A percentile compares a stretch with the other conserved stretches of the same genome.
These are phyloP conservation scores for Labroides dimidiatus DNA, from an alignment of 2,797 vertebrate genomes.

Conservation along the genomic window DNA sequence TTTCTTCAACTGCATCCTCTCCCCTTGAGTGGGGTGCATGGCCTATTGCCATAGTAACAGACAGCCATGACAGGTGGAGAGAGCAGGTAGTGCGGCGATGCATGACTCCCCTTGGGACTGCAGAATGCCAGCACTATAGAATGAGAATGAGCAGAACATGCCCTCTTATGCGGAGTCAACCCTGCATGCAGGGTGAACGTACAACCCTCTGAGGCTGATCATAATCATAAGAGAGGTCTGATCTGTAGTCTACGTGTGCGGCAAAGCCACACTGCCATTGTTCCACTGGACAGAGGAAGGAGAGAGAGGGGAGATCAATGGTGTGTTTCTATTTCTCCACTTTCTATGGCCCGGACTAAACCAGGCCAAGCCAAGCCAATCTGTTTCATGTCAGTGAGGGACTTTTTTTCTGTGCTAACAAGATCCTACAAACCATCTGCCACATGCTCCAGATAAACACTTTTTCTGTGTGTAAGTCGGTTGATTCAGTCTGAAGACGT, in stretches of 20 bases:
- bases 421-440: constrained; percentile 28
- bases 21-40: constrained; percentile 66
- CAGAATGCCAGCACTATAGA: constrained; percentile 71
- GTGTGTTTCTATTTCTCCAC: constrained; percentile 39
- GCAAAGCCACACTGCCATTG: constrained; percentile 48
- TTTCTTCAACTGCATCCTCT: constrained; percentile 31
- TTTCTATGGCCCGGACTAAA: constrained; percentile 41
- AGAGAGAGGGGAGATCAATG: constrained; percentile 10
- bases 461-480: constrained; percentile 18
- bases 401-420: constrained; percentile 38
- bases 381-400: constrained; percentile 54
- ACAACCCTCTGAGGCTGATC: constrained; percentile 19
- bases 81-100: constrained; percentile 80
- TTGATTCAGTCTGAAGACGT: constrained; percentile 10
- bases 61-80: constrained; percentile 85
- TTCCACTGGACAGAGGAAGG: constrained; percentile 43
- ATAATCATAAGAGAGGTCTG: constrained; percentile 23
- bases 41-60: constrained; percentile 86
- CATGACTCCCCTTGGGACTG: constrained; percentile 73
- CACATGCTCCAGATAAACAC: constrained; percentile 16
- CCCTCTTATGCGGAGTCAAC: constrained; percentile 37
- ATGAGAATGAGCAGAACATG: constrained; percentile 65
- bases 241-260: constrained; percentile 48
- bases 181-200: background rate
- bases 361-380: constrained; percentile 31